Evolutionary conservation across 2,113 vertebrate species (phyloP).

Genomic region (Ornithorhynchus anatinus): DNA sequence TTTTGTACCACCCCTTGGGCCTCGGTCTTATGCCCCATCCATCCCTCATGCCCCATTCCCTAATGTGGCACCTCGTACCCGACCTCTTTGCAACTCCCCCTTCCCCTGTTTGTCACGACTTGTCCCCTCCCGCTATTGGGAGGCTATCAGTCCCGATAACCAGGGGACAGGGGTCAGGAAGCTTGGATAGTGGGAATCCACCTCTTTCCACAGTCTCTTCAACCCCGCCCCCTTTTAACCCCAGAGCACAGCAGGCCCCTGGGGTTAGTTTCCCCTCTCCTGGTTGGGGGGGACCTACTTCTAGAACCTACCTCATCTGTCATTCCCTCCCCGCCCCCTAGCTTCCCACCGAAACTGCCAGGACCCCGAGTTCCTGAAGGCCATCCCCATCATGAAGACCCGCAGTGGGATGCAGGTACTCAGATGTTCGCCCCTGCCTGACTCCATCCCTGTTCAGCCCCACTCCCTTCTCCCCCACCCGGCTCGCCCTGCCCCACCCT

Average conservation of each 20-base stretch:
- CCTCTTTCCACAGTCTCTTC: neutral
- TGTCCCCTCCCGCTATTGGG: too few relatives aligned
- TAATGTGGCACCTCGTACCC: too few relatives aligned
- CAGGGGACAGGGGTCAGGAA: neutral
- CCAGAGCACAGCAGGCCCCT: neutral
- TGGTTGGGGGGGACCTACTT: too few relatives aligned
- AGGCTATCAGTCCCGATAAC: too few relatives aligned
- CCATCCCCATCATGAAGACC: slow-evolving; percentile 99
- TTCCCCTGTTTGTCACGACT: neutral
- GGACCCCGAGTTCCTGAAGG: slow-evolving; percentile 97
- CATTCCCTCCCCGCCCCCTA: slow-evolving; percentile 16
- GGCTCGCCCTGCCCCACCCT: too few relatives aligned
- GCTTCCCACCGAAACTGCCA: slow-evolving; percentile 95
- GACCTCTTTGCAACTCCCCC: too few relatives aligned
- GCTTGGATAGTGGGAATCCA: neutral
- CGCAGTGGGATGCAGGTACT: slow-evolving; percentile 97
- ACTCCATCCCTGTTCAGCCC: neutral
- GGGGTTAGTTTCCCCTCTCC: neutral
- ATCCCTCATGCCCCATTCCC: too few relatives aligned
- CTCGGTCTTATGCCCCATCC: too few relatives aligned
- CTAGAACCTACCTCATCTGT: neutral
- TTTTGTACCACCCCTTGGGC: too few relatives aligned
- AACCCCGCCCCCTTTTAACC: neutral
- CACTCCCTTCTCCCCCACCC: neutral
- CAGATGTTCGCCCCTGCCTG: neutral